Percentiles rank a stretch among this genome's conserved stretches.
Conservation (phyloP, 1,140 invertebrate species). For the Dysdera silvatica region DNA sequence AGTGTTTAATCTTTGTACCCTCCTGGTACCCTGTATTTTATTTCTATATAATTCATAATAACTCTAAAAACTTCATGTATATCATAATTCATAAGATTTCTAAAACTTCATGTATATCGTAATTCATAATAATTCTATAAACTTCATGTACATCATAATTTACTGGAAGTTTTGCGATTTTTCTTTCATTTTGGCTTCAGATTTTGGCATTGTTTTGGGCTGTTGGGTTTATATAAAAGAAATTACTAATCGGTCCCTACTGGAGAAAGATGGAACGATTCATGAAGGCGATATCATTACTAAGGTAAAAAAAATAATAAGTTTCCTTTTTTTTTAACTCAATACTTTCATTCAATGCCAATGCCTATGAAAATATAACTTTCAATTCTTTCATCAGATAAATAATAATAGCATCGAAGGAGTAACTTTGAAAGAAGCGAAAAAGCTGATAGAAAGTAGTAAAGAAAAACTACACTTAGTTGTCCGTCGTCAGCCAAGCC, state of each 20-base stretch:
- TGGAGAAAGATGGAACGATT: constrained; percentile 50
- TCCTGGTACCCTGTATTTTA: no score
- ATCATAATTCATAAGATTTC: no score
- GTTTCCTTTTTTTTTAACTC: neutral
- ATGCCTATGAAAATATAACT: neutral
- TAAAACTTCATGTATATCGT: no score
- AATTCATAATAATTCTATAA: no score
- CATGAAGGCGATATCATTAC: constrained; percentile 87
- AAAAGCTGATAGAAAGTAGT: constrained; percentile 80
- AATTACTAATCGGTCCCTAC: constrained; percentile 50
- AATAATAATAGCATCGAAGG: constrained; percentile 58
- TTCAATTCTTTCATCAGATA: constrained; percentile 39
- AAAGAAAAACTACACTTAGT: constrained; percentile 87
- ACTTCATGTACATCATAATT: neutral
- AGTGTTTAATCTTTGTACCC: no score
- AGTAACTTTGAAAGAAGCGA: constrained; percentile 87
- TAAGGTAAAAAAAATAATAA: constrained; percentile 47
- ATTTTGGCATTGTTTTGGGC: constrained; percentile 91
- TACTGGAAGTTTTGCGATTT: neutral
- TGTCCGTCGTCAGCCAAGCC: constrained; percentile 52
- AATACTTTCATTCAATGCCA: neutral
- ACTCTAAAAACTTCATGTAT: no score
- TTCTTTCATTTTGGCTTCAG: constrained; percentile 46
- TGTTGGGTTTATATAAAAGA: constrained; percentile 72
- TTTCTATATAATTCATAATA: no score